phyloP scores from a whole-genome alignment of 1,140 invertebrate genomes.

The Ectropis grisescens region DNA sequence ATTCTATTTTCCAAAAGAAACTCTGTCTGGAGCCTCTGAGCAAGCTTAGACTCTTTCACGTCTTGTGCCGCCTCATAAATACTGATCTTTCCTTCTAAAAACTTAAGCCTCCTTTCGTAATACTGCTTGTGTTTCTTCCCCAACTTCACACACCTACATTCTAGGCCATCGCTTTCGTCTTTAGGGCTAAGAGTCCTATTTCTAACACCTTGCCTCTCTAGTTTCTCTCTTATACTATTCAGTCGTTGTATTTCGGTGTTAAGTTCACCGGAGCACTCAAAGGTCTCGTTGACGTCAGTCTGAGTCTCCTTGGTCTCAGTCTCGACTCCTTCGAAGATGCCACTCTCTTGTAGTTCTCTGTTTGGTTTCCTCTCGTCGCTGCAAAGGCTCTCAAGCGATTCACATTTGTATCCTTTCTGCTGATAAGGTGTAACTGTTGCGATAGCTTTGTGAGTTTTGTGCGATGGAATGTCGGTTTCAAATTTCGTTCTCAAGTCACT shows the following conservation, averaged over 20 bases:
- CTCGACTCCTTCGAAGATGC: conserved; percentile 74
- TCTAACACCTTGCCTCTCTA: conserved; percentile 66
- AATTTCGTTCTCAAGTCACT: conserved; percentile 47
- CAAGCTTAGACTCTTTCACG: conserved; percentile 69
- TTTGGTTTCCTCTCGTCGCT: conserved; percentile 50
- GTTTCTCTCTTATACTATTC: conserved; percentile 70
- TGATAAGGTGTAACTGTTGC: conserved; percentile 67
- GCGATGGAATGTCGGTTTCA: conserved; percentile 46
- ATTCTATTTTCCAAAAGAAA: conserved; percentile 68
- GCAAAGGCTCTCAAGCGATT: conserved; percentile 49
- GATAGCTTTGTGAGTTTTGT: conserved; percentile 61
- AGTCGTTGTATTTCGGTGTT: conserved; percentile 71
- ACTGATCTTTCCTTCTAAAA: conserved; percentile 71
- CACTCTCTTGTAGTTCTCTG: conserved; percentile 73
- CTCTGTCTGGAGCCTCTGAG: conserved; percentile 72
- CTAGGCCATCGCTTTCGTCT: conserved; percentile 43
- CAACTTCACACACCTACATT: conserved; percentile 59
- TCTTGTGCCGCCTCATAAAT: conserved; percentile 74
- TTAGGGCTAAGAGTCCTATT: conserved; percentile 60
- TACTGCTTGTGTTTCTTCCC: conserved; percentile 70
- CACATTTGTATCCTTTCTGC: conserved; percentile 56
- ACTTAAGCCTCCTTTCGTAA: conserved; percentile 72
- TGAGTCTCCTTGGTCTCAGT: conserved; percentile 66
- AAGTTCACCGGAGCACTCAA: conserved; percentile 58
- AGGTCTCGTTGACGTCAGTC: conserved; percentile 66